Evolutionary conservation across 1,140 invertebrate species (phyloP).

Genomic region (Calycopis cecrops): DNA sequence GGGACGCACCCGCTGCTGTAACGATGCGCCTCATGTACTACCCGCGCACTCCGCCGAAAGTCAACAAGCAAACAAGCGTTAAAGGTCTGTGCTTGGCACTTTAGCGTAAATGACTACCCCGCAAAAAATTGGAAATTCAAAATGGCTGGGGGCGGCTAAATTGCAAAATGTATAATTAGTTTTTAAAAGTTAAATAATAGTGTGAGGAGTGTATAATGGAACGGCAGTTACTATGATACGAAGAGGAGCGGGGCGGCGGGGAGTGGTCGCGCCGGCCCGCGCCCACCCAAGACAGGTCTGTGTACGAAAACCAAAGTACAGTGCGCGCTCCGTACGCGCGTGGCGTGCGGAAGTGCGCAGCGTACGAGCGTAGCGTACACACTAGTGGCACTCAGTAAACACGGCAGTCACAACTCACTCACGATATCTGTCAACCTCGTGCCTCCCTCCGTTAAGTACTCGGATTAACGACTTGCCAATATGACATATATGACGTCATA

Average conservation of each 20-base stretch:
- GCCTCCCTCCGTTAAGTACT: too few species aligned
- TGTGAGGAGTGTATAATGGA: constrained; percentile 2
- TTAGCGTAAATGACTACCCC: too few species aligned
- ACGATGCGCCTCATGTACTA: constrained; percentile 15
- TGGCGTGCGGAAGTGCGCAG: neutral
- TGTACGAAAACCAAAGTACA: constrained; percentile 42
- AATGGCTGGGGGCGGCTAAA: too few species aligned
- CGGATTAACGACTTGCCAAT: too few species aligned
- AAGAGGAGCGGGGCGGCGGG: constrained; percentile 44
- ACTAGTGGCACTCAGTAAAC: too few species aligned
- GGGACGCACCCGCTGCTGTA: constrained; percentile 85
- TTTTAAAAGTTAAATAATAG: neutral
- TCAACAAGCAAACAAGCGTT: too few species aligned
- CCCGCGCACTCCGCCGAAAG: neutral
- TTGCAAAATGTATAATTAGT: neutral
- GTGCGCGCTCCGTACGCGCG: constrained; percentile 6
- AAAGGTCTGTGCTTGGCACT: too few species aligned
- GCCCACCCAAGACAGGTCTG: constrained; percentile 58
- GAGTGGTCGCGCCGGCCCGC: constrained; percentile 53
- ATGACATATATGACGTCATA: too few species aligned
- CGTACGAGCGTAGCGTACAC: too few species aligned
- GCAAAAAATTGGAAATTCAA: too few species aligned
- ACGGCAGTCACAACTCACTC: too few species aligned
- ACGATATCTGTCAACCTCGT: too few species aligned
- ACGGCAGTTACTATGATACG: constrained; percentile 49